A percentile compares a stretch with the other conserved stretches of the same genome.
These are phyloP conservation scores for Iselma pallidipennis DNA, from an alignment of 2,888 invertebrate genomes.

Conservation along the genomic window DNA sequence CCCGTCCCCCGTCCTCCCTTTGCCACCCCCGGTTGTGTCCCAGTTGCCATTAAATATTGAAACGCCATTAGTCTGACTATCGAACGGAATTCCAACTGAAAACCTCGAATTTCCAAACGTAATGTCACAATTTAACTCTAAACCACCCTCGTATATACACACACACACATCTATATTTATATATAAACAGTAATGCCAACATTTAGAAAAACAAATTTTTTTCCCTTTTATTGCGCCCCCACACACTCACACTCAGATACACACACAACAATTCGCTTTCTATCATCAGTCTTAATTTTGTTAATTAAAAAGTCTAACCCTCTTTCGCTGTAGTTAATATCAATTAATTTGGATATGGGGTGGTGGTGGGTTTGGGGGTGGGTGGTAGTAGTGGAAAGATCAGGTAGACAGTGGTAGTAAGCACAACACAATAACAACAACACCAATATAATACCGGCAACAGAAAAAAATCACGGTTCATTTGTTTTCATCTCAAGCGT, in stretches of 20 bases:
- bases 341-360: conserved; percentile 34
- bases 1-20: background rate
- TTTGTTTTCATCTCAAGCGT: background rate
- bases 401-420: background rate
- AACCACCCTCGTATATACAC: too few relatives aligned
- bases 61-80: background rate
- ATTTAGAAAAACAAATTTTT: background rate
- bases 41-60: background rate
- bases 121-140: background rate
- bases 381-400: background rate
- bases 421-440: background rate
- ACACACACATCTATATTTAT: background rate
- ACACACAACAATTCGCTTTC: too few relatives aligned
- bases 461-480: background rate
- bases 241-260: too few relatives aligned
- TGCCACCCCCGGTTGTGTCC: background rate
- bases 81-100: background rate
- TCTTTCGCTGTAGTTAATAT: conserved; percentile 38
- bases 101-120: background rate
- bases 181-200: background rate
- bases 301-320: conserved; percentile 22
- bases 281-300: conserved; percentile 20
- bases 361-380: too few relatives aligned
- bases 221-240: background rate
- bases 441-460: too few relatives aligned